phyloP scores from a whole-genome alignment of 2,113 vertebrate genomes.

The Ceratotherium simum region DNA sequence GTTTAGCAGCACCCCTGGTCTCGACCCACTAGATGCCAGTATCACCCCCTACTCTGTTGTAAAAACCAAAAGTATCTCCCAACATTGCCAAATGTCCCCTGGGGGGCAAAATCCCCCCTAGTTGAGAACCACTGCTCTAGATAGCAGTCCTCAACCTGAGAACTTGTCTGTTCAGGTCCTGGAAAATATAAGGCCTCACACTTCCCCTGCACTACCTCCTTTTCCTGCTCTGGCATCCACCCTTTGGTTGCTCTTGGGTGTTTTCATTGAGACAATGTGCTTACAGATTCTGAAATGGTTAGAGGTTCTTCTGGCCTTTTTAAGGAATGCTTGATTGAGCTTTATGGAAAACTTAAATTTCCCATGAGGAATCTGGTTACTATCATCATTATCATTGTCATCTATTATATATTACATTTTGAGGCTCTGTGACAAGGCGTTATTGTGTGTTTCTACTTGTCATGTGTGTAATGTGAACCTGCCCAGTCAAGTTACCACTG shows the following conservation, averaged over 20 bases:
- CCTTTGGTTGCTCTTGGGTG: background rate
- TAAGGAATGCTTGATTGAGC: background rate
- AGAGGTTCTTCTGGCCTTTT: background rate
- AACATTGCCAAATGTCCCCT: background rate
- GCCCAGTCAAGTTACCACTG: background rate
- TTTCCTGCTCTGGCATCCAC: background rate
- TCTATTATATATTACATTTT: background rate
- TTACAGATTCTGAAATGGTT: conserved; percentile 34
- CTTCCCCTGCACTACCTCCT: background rate
- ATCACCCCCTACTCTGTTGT: background rate
- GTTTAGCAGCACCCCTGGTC: background rate
- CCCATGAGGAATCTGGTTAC: background rate
- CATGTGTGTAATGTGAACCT: background rate
- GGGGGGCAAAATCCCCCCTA: background rate
- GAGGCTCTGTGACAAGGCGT: background rate
- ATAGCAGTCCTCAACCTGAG: background rate
- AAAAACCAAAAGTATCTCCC: background rate
- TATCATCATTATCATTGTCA: background rate
- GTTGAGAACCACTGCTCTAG: background rate
- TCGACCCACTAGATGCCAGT: background rate
- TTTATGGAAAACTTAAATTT: conserved; percentile 38
- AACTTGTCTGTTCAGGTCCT: background rate
- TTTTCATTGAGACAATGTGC: background rate
- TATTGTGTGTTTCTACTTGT: conserved; percentile 8
- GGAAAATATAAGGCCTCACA: background rate